Evolutionary conservation across 2,797 vertebrate genomes (phyloP).

Genomic region (Helostoma temminkii): DNA sequence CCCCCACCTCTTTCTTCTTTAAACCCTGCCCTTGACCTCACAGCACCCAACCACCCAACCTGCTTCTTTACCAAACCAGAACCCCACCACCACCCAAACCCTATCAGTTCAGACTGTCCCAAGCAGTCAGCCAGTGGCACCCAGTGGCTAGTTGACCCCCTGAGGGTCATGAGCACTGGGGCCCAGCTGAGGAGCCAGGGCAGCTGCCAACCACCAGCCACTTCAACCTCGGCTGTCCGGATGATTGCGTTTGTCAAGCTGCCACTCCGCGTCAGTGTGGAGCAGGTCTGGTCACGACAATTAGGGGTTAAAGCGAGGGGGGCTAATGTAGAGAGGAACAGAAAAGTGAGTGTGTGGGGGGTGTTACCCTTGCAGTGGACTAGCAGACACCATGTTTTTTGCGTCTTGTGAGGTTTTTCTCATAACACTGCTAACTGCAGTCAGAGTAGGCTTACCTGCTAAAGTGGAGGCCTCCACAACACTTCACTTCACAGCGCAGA

Average conservation of each 20-base stretch:
- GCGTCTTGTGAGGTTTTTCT: slow-evolving; percentile 10
- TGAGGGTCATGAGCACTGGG: slow-evolving; percentile 64
- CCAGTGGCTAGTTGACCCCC: slow-evolving; percentile 76
- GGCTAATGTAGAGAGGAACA: slow-evolving; percentile 9
- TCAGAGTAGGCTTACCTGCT: neutral
- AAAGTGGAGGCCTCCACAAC: neutral
- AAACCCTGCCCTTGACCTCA: slow-evolving; percentile 71
- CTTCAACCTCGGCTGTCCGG: slow-evolving; percentile 83
- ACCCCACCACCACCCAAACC: slow-evolving; percentile 48
- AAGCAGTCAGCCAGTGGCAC: slow-evolving; percentile 59
- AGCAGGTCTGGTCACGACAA: slow-evolving; percentile 82
- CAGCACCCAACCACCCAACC: slow-evolving; percentile 15
- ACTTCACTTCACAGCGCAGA: neutral
- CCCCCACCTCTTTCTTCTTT: slow-evolving; percentile 34
- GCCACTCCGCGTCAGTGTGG: slow-evolving; percentile 83
- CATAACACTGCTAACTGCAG: neutral
- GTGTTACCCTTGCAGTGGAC: slow-evolving; percentile 4
- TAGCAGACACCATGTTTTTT: slow-evolving; percentile 32
- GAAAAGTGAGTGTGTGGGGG: neutral
- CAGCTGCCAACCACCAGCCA: slow-evolving; percentile 85
- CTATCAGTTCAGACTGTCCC: slow-evolving; percentile 57
- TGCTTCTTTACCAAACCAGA: slow-evolving; percentile 44
- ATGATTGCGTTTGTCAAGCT: slow-evolving; percentile 88
- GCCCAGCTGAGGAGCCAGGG: slow-evolving; percentile 85
- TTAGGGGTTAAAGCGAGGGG: slow-evolving; percentile 78